phyloP scores from a whole-genome alignment of 1,140 invertebrate genomes.

The Apolygus lucorum region DNA sequence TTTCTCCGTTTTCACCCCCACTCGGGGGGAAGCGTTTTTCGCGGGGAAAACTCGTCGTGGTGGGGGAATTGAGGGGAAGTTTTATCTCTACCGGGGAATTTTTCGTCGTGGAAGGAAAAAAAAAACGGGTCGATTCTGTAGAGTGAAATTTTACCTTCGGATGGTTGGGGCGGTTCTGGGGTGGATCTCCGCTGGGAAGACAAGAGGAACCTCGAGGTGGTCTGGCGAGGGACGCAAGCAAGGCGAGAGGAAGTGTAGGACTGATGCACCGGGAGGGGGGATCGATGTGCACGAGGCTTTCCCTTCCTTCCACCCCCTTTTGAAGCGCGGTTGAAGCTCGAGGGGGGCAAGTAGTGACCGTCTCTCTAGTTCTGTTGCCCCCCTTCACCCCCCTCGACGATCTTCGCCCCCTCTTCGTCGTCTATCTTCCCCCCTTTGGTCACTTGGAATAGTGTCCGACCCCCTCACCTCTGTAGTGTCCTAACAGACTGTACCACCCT shows the following conservation, averaged over 20 bases:
- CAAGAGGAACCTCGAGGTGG: not conserved
- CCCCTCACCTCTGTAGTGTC: too few relatives aligned
- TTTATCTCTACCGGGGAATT: too few relatives aligned
- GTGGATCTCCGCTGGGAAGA: not conserved
- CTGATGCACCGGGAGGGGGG: conserved; percentile 5
- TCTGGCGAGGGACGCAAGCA: conserved; percentile 2
- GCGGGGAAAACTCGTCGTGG: too few relatives aligned
- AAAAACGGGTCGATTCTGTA: not conserved
- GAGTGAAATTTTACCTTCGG: conserved; percentile 4
- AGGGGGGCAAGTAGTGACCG: too few relatives aligned
- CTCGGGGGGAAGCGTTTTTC: not conserved
- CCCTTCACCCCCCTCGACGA: too few relatives aligned
- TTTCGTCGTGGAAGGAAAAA: not conserved
- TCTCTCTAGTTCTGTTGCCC: too few relatives aligned
- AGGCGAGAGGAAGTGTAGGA: conserved; percentile 11
- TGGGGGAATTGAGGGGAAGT: too few relatives aligned
- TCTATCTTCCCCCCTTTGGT: too few relatives aligned
- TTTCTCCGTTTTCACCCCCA: not conserved
- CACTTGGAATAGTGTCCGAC: too few relatives aligned
- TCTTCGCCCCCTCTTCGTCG: too few relatives aligned
- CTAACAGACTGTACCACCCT: too few relatives aligned
- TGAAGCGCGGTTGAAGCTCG: not conserved
- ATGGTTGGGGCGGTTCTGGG: not conserved
- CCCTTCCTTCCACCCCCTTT: not conserved
- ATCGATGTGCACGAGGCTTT: conserved; percentile 13